Percentiles rank a stretch among this genome's conserved stretches.
Evolutionary conservation across 2,797 vertebrate species (phyloP).

Genomic region (Serranus cabrilla): DNA sequence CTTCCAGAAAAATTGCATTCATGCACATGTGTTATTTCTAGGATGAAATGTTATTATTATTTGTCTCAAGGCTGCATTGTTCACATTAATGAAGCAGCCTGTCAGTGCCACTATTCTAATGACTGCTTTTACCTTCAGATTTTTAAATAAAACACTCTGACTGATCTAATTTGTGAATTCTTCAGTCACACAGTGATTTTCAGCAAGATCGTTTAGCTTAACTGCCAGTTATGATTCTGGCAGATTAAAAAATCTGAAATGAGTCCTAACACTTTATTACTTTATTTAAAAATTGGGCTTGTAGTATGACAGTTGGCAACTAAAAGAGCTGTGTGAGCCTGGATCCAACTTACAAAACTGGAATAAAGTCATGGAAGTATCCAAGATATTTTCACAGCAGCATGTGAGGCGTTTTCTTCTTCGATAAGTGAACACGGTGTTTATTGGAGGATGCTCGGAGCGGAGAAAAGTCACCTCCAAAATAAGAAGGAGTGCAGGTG

Average conservation of each 20-base stretch:
- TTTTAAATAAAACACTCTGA: neutral
- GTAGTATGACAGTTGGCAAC: neutral
- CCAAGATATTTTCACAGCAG: neutral
- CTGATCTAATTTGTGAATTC: slow-evolving; percentile 6
- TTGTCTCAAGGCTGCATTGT: neutral
- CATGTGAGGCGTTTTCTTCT: neutral
- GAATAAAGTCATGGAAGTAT: neutral
- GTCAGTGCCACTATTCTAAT: neutral
- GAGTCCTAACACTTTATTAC: slow-evolving; percentile 18
- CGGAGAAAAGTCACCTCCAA: slow-evolving; percentile 27
- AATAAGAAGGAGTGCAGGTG: slow-evolving; percentile 13
- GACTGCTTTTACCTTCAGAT: neutral
- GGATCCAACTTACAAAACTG: neutral
- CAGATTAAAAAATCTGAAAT: slow-evolving; percentile 25
- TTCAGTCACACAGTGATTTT: neutral
- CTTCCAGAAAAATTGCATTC: neutral
- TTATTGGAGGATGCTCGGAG: slow-evolving; percentile 9
- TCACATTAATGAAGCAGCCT: neutral
- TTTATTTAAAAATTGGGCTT: slow-evolving; percentile 24
- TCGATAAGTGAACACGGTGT: neutral
- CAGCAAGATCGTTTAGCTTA: neutral
- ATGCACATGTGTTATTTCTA: neutral
- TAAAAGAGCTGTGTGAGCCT: neutral
- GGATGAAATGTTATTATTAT: neutral
- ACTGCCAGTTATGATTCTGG: slow-evolving; percentile 2